A percentile compares a stretch with the other conserved stretches of the same genome.
Conservation (phyloP, 2,797 vertebrate genomes). For the Columba guinea region DNA sequence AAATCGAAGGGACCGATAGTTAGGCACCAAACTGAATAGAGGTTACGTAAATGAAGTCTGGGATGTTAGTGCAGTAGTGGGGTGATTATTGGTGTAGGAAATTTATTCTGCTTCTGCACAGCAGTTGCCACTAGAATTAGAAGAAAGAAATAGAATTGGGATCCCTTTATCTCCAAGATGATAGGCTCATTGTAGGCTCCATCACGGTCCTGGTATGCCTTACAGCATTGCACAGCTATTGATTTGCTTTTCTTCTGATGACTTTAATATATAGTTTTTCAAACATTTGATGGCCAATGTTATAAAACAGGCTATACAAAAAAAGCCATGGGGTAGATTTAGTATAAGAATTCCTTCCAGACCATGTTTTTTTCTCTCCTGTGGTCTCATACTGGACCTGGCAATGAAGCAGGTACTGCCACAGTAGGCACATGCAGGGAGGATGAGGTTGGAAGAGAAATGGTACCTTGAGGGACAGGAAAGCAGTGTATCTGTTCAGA, state of each 20-base stretch:
- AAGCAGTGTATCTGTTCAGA: background rate
- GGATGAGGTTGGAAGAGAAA: background rate
- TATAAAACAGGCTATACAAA: background rate
- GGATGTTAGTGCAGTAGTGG: background rate
- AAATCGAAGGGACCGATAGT: background rate
- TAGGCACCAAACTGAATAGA: background rate
- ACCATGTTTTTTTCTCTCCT: background rate
- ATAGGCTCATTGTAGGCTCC: background rate
- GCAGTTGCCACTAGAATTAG: background rate
- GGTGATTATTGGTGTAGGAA: background rate
- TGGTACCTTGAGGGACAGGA: background rate
- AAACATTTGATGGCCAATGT: background rate
- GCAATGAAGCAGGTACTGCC: background rate
- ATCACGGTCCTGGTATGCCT: background rate
- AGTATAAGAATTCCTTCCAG: background rate
- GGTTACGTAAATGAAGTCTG: background rate
- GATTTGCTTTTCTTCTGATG: background rate
- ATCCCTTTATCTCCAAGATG: background rate
- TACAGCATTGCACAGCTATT: background rate
- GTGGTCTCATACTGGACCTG: background rate
- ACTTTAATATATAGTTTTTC: background rate
- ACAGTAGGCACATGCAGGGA: accelerated
- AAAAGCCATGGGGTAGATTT: background rate
- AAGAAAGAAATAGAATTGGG: background rate
- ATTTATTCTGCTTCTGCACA: background rate